phyloP scores from a whole-genome alignment of 2,888 invertebrate genomes.

The Heterodera filipjevi region DNA sequence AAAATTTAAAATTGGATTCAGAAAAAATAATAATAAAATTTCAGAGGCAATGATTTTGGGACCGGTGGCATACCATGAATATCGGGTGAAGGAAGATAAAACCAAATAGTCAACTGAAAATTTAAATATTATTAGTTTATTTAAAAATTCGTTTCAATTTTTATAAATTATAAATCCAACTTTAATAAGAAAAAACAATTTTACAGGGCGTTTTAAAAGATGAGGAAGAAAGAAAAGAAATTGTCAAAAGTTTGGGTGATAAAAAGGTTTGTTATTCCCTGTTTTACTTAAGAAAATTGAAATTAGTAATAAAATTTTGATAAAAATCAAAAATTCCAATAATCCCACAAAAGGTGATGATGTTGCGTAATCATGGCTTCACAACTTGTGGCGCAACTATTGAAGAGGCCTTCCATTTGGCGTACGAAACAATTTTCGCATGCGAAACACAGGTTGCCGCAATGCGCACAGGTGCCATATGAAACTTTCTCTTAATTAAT shows the following conservation, averaged over 20 bases:
- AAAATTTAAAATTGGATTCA: neutral
- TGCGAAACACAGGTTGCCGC: slow-evolving; percentile 79
- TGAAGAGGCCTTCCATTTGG: slow-evolving; percentile 90
- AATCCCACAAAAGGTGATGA: slow-evolving; percentile 48
- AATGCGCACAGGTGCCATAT: slow-evolving; percentile 18
- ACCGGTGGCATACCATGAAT: slow-evolving; percentile 81
- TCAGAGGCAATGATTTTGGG: slow-evolving; percentile 86
- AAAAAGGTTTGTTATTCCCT: slow-evolving; percentile 43
- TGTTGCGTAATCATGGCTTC: slow-evolving; percentile 51
- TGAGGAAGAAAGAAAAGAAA: slow-evolving; percentile 44
- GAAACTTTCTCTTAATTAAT: neutral
- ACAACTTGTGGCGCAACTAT: slow-evolving; percentile 68
- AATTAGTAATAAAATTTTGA: neutral
- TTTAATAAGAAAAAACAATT: neutral
- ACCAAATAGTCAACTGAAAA: neutral
- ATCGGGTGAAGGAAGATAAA: slow-evolving; percentile 68
- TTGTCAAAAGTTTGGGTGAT: slow-evolving; percentile 43
- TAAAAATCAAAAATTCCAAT: neutral
- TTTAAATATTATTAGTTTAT: neutral
- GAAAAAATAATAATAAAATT: neutral
- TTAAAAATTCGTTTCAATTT: too few species aligned
- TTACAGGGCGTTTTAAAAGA: slow-evolving; percentile 48
- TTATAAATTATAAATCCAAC: too few species aligned
- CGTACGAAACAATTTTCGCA: slow-evolving; percentile 80
- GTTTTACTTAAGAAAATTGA: neutral